Conservation (phyloP, 2,888 invertebrate species). For the Clivina fossor region DNA sequence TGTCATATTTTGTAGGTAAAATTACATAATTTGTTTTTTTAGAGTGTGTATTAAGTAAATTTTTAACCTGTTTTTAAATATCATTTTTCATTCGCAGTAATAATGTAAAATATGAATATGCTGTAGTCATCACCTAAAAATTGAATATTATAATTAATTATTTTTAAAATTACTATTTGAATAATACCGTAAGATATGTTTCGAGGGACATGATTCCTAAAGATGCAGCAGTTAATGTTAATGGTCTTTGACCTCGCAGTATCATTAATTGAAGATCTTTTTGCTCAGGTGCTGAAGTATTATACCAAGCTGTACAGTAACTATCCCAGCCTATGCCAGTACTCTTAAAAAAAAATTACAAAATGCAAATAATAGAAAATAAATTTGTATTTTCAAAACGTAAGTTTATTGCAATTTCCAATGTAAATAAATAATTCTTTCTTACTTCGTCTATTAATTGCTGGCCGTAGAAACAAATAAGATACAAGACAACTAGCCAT, state of each 20-base stretch:
- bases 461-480: slow-evolving; percentile 43
- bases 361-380: not conserved
- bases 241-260: slow-evolving; percentile 39
- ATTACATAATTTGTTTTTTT: too few relatives aligned
- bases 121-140: slow-evolving; percentile 25
- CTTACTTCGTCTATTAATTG: slow-evolving; percentile 43
- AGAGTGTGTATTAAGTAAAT: too few relatives aligned
- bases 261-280: slow-evolving; percentile 38
- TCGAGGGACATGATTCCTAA: slow-evolving; percentile 37
- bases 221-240: slow-evolving; percentile 37
- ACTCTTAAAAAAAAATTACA: slow-evolving; percentile 35
- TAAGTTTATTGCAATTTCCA: too few relatives aligned
- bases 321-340: slow-evolving; percentile 36
- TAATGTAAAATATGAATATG: slow-evolving; percentile 27
- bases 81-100: slow-evolving; percentile 21
- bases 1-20: too few relatives aligned
- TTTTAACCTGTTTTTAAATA: not conserved
- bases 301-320: slow-evolving; percentile 38
- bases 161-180: not conserved
- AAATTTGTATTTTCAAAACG: not conserved
- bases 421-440: not conserved
- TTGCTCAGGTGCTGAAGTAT: slow-evolving; percentile 33
- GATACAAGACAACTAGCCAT: slow-evolving; percentile 41
- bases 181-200: slow-evolving; percentile 37
- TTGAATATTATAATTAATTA: not conserved